Base-by-base conservation (phyloP, 92 coral and sea anemone species). In the Galaxea fascicularis region DNA sequence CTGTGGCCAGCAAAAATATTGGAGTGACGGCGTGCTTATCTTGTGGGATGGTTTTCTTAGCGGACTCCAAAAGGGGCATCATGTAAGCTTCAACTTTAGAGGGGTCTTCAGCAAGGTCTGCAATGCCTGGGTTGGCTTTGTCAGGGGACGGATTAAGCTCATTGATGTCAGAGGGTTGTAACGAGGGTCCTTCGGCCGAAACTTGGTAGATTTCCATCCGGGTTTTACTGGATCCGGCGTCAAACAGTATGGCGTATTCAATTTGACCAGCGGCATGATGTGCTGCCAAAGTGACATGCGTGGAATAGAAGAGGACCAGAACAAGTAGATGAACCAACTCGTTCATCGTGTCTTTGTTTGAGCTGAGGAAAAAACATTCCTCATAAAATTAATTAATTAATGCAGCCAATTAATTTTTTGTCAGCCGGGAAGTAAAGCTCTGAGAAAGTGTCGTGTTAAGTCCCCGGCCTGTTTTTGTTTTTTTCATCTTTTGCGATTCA, bases 201-300 rank as follows among this genome's bases (percentile, higher is more conserved):
- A 79, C 52, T 63, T 74, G 44, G 83, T 86, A 67, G 59, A 90
- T 88, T 69, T 90, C 87, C 65, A 85, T 59, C 29, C 90, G 85
- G 21, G 93, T 90, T 26, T 85, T 90, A 70, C 88, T 90, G 4
- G 93, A 90, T 64, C 93, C 93, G 17, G 90, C 93, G 67, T 90
- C 93, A 68, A 90, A 86, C 84, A 90, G 58, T 65, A 90, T 79
- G 73, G 88, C 88, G 84, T 90, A 90, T 84, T 75, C 71, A 63
- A 25, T 47, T 0, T 77, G 41, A 21, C 60, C 30, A 4, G 59
- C 16, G 30, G 39, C 39, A 41, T 31, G 73, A 45, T 67, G 3
- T 60, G 30, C 28, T 22, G 66, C 22, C 28, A 25, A 4, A 60
- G 41, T 35, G 41, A 35, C 41, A 35, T 25, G 66, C 3, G 29